These are phyloP conservation scores for Sympetrum striolatum DNA, from an alignment of 2,888 invertebrate genomes.

Conservation along the genomic window DNA sequence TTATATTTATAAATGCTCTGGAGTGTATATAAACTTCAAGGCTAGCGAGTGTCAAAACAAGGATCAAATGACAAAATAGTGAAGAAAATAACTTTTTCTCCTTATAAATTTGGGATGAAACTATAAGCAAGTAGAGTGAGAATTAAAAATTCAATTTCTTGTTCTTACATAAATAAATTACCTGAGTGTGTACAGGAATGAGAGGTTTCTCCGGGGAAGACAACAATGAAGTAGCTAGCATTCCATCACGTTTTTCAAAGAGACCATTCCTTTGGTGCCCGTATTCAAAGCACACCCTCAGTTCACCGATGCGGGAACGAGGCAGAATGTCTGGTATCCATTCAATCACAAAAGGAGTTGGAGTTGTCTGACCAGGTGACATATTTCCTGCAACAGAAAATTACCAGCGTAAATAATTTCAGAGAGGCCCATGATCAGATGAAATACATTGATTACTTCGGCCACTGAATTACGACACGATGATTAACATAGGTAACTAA, in stretches of 20 bases:
- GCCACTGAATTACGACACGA: background rate
- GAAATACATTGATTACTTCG: conserved; percentile 12
- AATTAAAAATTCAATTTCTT: too few species aligned
- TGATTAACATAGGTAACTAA: background rate
- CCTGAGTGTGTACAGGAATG: background rate
- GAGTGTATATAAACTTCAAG: too few species aligned
- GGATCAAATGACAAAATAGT: too few species aligned
- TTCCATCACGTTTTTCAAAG: conserved; percentile 32
- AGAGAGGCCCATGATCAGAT: conserved; percentile 46
- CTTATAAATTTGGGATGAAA: too few species aligned
- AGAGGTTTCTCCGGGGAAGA: background rate
- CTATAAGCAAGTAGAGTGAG: too few species aligned
- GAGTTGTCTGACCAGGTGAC: conserved; percentile 64
- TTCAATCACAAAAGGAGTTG: conserved; percentile 73
- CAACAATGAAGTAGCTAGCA: background rate
- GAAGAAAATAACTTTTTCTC: too few species aligned
- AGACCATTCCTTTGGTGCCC: conserved; percentile 69
- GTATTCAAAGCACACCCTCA: conserved; percentile 74
- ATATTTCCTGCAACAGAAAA: conserved; percentile 60
- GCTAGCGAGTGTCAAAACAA: too few species aligned
- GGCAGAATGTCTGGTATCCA: conserved; percentile 79
- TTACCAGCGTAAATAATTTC: background rate
- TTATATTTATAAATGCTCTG: too few species aligned
- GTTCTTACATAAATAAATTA: background rate
- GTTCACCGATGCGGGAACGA: conserved; percentile 73